Percentiles rank a stretch among this genome's conserved stretches.
phyloP scores from a whole-genome alignment of 2,888 invertebrate genomes.

The Metalampra italica region DNA sequence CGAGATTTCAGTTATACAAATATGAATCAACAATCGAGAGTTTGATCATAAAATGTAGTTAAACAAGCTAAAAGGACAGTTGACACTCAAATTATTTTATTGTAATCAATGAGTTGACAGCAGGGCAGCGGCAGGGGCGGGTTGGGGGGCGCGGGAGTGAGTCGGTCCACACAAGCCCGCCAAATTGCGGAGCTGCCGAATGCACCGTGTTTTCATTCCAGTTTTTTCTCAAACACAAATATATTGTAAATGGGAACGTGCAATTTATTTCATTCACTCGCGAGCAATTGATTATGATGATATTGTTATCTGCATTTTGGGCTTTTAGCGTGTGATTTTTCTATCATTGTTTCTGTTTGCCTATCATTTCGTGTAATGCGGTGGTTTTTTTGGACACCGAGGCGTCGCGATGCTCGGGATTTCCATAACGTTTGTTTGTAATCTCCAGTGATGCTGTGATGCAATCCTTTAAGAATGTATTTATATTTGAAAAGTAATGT shows the following conservation, averaged over 20 bases:
- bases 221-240: conserved; percentile 55
- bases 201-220: conserved; percentile 52
- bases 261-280: conserved; percentile 66
- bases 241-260: conserved; percentile 60
- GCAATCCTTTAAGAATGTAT: too few relatives aligned
- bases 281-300: conserved; percentile 66
- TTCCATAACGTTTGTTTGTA: too few relatives aligned
- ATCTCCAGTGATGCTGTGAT: too few relatives aligned
- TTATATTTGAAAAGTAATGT: too few relatives aligned
- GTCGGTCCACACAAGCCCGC: conserved; percentile 39
- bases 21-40: not conserved
- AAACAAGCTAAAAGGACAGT: conserved; percentile 21
- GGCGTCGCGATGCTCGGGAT: too few relatives aligned
- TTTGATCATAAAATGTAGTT: not conserved
- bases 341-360: not conserved
- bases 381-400: too few relatives aligned
- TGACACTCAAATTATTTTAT: conserved; percentile 51
- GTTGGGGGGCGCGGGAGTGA: conserved; percentile 16
- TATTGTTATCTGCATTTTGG: conserved; percentile 59
- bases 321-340: conserved; percentile 19
- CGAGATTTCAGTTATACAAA: too few relatives aligned
- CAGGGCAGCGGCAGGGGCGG: conserved; percentile 13
- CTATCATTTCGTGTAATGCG: too few relatives aligned
- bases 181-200: conserved; percentile 57
- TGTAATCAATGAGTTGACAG: conserved; percentile 52